Evolutionary conservation across 2,113 vertebrate genomes (phyloP).

Genomic region (Oriolus oriolus): DNA sequence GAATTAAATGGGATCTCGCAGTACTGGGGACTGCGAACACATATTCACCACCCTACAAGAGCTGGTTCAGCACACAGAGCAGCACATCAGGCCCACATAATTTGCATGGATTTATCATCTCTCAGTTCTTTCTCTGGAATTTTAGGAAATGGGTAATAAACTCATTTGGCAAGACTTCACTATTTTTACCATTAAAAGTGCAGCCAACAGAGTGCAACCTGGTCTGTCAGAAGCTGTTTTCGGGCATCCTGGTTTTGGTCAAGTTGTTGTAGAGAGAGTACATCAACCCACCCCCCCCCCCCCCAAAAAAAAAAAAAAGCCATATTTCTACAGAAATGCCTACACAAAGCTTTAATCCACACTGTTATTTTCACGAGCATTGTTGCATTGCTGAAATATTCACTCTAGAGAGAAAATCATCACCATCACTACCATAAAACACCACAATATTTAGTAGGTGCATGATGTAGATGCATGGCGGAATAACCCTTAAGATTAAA

Average conservation of each 20-base stretch:
- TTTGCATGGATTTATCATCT: not conserved
- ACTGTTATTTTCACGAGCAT: not conserved
- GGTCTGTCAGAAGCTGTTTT: not conserved
- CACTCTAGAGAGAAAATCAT: not conserved
- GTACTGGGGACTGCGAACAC: not conserved
- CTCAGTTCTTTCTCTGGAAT: not conserved
- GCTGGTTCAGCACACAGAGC: not conserved
- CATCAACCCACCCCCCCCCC: fast-evolving
- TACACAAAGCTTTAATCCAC: not conserved
- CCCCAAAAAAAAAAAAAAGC: not conserved
- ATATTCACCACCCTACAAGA: fast-evolving
- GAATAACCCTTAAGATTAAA: not conserved
- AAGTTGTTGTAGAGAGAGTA: not conserved
- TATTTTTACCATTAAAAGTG: not conserved
- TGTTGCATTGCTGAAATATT: not conserved
- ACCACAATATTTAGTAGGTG: not conserved
- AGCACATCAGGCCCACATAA: not conserved
- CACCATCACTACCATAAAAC: not conserved
- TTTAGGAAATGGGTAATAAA: not conserved
- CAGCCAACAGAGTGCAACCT: not conserved
- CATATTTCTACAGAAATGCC: not conserved
- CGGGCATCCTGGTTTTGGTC: not conserved
- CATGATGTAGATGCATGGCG: constrained; percentile 17
- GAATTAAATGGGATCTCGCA: not conserved
- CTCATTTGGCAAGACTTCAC: not conserved